Evolutionary conservation across 2,113 vertebrate species (phyloP).

Genomic region (Varanus komodoensis): DNA sequence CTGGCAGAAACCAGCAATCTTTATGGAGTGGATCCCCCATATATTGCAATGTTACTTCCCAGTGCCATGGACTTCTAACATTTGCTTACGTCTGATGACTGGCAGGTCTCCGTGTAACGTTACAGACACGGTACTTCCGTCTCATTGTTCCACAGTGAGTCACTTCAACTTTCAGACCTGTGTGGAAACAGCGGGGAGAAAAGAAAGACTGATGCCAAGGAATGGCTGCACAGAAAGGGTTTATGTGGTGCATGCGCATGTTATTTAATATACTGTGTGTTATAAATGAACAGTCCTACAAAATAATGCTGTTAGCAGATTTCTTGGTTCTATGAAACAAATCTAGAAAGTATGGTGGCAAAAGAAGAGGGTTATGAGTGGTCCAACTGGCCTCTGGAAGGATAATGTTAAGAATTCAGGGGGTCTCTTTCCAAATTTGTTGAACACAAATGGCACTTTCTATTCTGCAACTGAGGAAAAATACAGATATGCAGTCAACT

Average conservation of each 20-base stretch:
- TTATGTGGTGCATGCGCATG: neutral
- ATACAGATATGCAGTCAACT: neutral
- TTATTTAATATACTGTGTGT: neutral
- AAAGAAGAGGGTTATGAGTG: neutral
- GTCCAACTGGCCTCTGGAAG: neutral
- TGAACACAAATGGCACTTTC: neutral
- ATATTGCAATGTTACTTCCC: neutral
- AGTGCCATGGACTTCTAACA: neutral
- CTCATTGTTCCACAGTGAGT: conserved; percentile 99
- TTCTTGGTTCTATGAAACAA: neutral
- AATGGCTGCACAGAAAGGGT: conserved; percentile 17
- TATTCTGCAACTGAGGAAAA: neutral
- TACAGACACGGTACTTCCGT: conserved; percentile 98
- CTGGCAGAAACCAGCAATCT: neutral
- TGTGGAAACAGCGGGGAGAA: conserved; percentile 45
- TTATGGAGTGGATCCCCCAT: neutral
- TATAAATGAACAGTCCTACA: neutral
- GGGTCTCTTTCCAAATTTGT: neutral
- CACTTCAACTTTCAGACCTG: conserved; percentile 99
- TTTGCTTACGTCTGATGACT: conserved; percentile 96
- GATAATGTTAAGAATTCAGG: neutral
- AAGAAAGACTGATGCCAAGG: conserved; percentile 46
- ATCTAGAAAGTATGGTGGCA: neutral
- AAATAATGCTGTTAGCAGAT: neutral
- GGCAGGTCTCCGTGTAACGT: conserved; percentile 95